A percentile compares a stretch with the other conserved stretches of the same genome.
phyloP scores from a whole-genome alignment of 2,113 vertebrate genomes.

The Gallinago paraguaiae region DNA sequence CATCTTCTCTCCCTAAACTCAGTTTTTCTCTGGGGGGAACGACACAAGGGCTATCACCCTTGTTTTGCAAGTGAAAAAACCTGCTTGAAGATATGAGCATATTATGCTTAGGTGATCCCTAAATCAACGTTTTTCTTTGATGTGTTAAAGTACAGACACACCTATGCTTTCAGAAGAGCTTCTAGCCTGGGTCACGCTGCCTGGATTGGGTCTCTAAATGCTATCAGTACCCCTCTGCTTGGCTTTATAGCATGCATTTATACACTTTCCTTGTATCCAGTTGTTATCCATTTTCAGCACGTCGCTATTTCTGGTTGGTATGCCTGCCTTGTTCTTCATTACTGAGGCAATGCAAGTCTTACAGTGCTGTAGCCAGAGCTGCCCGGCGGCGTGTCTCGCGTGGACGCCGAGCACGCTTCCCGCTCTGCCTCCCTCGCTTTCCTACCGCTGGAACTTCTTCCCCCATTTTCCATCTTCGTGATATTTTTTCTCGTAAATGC shows the following conservation, averaged over 20 bases:
- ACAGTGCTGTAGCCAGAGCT: background rate
- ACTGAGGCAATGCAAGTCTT: background rate
- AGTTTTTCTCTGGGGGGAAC: background rate
- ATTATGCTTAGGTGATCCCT: background rate
- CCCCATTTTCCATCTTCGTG: background rate
- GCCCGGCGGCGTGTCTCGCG: fast-evolving
- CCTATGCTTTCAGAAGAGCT: background rate
- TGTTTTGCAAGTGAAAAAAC: background rate
- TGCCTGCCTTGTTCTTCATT: background rate
- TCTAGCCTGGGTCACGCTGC: background rate
- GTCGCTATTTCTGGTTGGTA: background rate
- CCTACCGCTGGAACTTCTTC: background rate
- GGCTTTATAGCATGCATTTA: background rate
- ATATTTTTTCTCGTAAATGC: background rate
- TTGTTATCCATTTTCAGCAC: background rate
- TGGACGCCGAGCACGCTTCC: background rate
- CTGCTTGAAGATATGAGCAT: background rate
- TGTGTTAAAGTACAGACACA: background rate
- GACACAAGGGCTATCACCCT: background rate
- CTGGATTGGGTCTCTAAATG: background rate
- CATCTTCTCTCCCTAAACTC: background rate
- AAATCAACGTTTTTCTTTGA: background rate
- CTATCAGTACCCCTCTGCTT: background rate
- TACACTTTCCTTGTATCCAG: background rate
- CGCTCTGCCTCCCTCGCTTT: fast-evolving